These are phyloP conservation scores for Ambastaia sidthimunki DNA, from an alignment of 2,797 vertebrate species.

Conservation along the genomic window DNA sequence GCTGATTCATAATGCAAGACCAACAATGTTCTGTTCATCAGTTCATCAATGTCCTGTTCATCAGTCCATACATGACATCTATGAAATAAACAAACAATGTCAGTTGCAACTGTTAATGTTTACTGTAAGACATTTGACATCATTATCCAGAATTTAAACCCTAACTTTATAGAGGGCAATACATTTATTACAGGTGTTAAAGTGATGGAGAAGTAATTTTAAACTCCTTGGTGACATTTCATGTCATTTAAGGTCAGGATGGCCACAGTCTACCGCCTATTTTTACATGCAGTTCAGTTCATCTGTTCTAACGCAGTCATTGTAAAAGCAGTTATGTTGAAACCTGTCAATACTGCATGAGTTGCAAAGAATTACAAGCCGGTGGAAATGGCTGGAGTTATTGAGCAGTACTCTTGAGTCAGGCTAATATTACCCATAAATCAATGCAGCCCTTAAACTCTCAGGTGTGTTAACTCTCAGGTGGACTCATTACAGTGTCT, in stretches of 20 bases:
- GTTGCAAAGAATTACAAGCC: neutral
- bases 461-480: neutral
- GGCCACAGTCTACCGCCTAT: neutral
- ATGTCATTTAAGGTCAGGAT: neutral
- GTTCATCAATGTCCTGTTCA: neutral
- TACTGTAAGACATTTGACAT: too few species aligned
- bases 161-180: neutral
- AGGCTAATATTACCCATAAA: constrained; percentile 20
- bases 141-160: constrained; percentile 5
- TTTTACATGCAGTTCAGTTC: neutral
- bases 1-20: neutral
- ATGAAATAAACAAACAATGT: neutral
- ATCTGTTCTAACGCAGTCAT: neutral
- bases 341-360: neutral
- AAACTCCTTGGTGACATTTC: neutral
- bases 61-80: neutral
- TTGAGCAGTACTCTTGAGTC: neutral
- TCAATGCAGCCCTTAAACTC: constrained; percentile 4
- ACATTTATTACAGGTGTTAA: neutral
- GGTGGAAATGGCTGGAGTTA: neutral
- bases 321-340: constrained; percentile 5
- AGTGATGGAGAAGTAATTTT: neutral
- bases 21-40: neutral
- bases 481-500: constrained; percentile 15
- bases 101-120: neutral